phyloP scores from a whole-genome alignment of 2,888 invertebrate species.

The Celastrina argiolus region DNA sequence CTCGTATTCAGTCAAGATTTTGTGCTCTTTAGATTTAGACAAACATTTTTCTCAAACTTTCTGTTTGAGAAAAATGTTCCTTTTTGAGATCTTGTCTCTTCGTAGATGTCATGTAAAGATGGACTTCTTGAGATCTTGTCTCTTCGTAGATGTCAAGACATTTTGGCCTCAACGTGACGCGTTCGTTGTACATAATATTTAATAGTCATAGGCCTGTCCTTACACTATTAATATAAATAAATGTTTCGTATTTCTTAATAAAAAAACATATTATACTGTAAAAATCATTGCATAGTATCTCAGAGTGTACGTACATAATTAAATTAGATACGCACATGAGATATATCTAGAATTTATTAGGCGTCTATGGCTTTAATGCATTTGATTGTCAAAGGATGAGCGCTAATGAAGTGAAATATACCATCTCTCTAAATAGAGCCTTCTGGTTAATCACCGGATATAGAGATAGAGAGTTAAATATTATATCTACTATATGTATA shows the following conservation, averaged over 20 bases:
- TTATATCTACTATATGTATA: not conserved
- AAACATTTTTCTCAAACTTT: not conserved
- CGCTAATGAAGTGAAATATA: slow-evolving; percentile 15
- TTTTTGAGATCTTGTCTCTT: not conserved
- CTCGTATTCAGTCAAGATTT: too few relatives aligned
- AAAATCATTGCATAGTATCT: not conserved
- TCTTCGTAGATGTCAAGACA: not conserved
- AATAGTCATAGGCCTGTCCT: not conserved
- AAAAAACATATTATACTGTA: not conserved
- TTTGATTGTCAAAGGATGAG: slow-evolving; percentile 16
- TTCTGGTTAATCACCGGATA: not conserved
- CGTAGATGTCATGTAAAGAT: not conserved
- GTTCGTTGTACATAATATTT: not conserved
- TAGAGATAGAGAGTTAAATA: not conserved
- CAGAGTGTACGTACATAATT: not conserved
- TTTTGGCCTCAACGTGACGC: not conserved
- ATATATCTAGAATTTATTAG: slow-evolving; percentile 7
- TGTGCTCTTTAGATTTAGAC: too few relatives aligned
- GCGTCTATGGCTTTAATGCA: not conserved
- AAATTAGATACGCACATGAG: not conserved
- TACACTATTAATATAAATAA: not conserved
- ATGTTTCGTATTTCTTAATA: too few relatives aligned
- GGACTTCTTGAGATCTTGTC: not conserved
- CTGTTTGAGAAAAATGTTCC: too few relatives aligned
- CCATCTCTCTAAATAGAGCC: slow-evolving; percentile 6